phyloP scores from a whole-genome alignment of 2,888 invertebrate species.

The Lepas anatifera region DNA sequence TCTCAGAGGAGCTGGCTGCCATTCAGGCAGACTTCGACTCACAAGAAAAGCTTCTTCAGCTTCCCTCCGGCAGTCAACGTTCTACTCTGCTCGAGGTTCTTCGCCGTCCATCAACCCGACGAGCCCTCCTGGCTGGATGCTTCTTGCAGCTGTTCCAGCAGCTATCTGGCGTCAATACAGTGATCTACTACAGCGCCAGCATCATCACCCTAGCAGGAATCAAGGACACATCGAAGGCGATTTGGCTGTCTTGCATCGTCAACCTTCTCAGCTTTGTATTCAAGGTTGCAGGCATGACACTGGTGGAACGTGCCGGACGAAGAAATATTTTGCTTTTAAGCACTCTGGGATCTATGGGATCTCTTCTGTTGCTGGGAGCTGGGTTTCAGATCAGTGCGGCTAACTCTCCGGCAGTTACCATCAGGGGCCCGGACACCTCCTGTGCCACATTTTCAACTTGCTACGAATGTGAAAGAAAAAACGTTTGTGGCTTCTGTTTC shows the following conservation, averaged over 20 bases:
- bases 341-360: slow-evolving; percentile 34
- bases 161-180: no score
- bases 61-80: no score
- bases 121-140: no score
- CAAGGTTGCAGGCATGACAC: slow-evolving; percentile 37
- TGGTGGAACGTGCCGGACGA: slow-evolving; percentile 40
- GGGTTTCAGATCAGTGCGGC: slow-evolving; percentile 36
- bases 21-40: neutral
- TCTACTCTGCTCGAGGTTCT: slow-evolving; percentile 23
- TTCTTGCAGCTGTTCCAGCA: no score
- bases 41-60: neutral
- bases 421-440: slow-evolving; percentile 34
- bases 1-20: neutral
- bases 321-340: slow-evolving; percentile 31
- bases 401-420: slow-evolving; percentile 41
- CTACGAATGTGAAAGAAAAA: slow-evolving; percentile 35
- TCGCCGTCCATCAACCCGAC: slow-evolving; percentile 21
- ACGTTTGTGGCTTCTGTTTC: slow-evolving; percentile 39
- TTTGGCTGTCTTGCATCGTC: slow-evolving; percentile 39
- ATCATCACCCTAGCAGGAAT: slow-evolving; percentile 34
- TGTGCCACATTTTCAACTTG: slow-evolving; percentile 36
- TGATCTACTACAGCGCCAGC: slow-evolving; percentile 40
- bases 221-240: slow-evolving; percentile 33
- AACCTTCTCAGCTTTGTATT: slow-evolving; percentile 38
- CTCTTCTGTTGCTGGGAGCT: slow-evolving; percentile 34